Conservation (phyloP, 2,888 invertebrate genomes). For the Margaritifera margaritifera region DNA sequence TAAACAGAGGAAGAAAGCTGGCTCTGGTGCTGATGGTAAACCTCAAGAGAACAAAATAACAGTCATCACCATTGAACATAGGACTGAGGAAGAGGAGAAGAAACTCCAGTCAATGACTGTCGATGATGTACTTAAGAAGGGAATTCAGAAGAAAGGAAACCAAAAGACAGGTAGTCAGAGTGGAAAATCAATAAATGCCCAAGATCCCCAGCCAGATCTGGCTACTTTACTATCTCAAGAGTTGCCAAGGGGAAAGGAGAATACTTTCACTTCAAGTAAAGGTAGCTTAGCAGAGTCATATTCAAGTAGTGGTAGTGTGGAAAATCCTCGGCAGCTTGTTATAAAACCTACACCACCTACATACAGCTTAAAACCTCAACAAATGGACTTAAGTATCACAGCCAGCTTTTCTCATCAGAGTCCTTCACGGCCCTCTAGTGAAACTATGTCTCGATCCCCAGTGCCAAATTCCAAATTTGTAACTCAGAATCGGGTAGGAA, state of each 20-base stretch:
- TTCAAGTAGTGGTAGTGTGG: conserved; percentile 33
- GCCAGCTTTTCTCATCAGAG: too few relatives aligned
- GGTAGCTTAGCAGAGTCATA: conserved; percentile 38
- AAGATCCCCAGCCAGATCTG: too few relatives aligned
- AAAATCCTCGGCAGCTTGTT: conserved; percentile 24
- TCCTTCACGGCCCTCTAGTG: too few relatives aligned
- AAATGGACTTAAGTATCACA: conserved; percentile 33
- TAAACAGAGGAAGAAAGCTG: conserved; percentile 52
- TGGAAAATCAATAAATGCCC: too few relatives aligned
- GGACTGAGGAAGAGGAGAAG: conserved; percentile 46
- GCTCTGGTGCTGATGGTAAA: conserved; percentile 44
- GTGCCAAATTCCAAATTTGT: too few relatives aligned
- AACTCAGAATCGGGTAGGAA: too few relatives aligned
- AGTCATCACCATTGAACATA: conserved; percentile 52
- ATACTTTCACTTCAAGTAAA: conserved; percentile 26
- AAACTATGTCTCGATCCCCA: too few relatives aligned
- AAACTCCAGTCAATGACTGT: conserved; percentile 48
- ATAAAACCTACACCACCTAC: conserved; percentile 39
- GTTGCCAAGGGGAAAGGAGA: too few relatives aligned
- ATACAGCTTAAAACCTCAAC: conserved; percentile 30
- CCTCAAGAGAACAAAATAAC: conserved; percentile 49
- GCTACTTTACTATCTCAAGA: too few relatives aligned
- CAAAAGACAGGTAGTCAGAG: too few relatives aligned
- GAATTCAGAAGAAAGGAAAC: conserved; percentile 14
- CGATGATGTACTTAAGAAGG: conserved; percentile 51